Evolutionary conservation across 2,797 vertebrate genomes (phyloP), one percentile per base, ranked within the genome.

Genomic region (Smutsia temminckii): DNA sequence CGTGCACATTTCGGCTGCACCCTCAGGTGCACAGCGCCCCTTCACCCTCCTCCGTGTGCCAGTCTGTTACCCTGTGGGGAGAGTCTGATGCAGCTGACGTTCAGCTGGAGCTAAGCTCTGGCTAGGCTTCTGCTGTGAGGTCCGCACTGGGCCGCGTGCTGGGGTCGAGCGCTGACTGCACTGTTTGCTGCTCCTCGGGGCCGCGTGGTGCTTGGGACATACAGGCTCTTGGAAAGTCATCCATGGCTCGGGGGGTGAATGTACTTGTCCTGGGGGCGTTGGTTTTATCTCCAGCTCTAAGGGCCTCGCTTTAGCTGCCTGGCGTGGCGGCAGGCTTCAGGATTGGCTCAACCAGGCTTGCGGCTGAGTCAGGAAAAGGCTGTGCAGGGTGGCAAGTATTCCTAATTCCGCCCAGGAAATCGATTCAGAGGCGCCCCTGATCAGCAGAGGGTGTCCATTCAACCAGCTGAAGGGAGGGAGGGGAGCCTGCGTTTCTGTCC

Each of bases 1-100:
- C 29, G 12, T 7, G 12, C 0, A 2, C 17, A 23, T 46, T 49
- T 16, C 12, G 2, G 29, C 49, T 8, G 3, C 34, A 42, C 42
- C 68, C 49, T 69, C 14, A 1, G 3, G 13, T 10, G 32, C 21
- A 66, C 14, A 3, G 5, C 8, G 14, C 37, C 53, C 57, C 53
- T 3, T 10, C 34, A 9, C 6, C 12, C 11, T 9, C 6, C 74
- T 66, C 16, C 7, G 14, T 14, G 3, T n/a, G 74, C 49, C 3
- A 0, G n/a, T 72, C 89, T 72, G 21, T 40, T 14, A 23, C 55
- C 49, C 29, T 63, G 55, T 27, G 37, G 14, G 59, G 17, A 8
- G 6, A 11, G 32, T 14, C 11, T 53, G 68, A 11, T 5, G 4
- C 11, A 34, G 77, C 49, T 34, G 55, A 57, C 3, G 7, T 20